Evolutionary conservation across 2,888 invertebrate species (phyloP).

Genomic region (Conchocele bisecta): DNA sequence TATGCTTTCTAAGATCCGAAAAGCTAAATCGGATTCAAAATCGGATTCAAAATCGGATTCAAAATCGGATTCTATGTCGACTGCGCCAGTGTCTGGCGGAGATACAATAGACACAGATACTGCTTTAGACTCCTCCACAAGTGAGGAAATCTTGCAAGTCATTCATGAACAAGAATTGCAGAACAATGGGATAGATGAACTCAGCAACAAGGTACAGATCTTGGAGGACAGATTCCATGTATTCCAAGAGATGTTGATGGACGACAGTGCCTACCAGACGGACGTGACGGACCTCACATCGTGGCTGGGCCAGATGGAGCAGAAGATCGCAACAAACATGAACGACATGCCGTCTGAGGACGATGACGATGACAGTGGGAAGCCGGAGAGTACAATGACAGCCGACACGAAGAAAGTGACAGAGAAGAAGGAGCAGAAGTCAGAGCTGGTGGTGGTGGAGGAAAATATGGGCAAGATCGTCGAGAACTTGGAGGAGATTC

Average conservation of each 20-base stretch:
- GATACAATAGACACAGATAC: slow-evolving; percentile 18
- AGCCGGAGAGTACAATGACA: slow-evolving; percentile 25
- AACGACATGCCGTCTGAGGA: slow-evolving; percentile 25
- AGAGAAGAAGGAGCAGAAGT: not conserved
- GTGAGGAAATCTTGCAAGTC: slow-evolving; percentile 33
- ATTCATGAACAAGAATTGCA: slow-evolving; percentile 29
- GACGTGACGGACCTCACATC: slow-evolving; percentile 55
- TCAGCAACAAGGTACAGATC: slow-evolving; percentile 36
- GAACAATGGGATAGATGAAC: slow-evolving; percentile 23
- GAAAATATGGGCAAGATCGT: slow-evolving; percentile 47
- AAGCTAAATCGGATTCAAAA: not conserved
- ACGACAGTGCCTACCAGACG: slow-evolving; percentile 60
- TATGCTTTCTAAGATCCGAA: slow-evolving; percentile 30
- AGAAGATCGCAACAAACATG: slow-evolving; percentile 37
- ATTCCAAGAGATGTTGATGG: slow-evolving; percentile 57
- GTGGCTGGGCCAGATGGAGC: slow-evolving; percentile 60
- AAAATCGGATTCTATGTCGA: not conserved
- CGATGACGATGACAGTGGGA: slow-evolving; percentile 26
- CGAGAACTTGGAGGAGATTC: slow-evolving; percentile 44
- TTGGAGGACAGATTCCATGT: slow-evolving; percentile 63
- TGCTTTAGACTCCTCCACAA: slow-evolving; percentile 21
- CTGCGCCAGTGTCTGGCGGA: no score
- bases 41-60: not conserved
- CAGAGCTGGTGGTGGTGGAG: slow-evolving; percentile 28
- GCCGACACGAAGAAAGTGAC: slow-evolving; percentile 5